Base-by-base conservation (phyloP, 2,113 vertebrate genomes). In the Saccopteryx leptura region DNA sequence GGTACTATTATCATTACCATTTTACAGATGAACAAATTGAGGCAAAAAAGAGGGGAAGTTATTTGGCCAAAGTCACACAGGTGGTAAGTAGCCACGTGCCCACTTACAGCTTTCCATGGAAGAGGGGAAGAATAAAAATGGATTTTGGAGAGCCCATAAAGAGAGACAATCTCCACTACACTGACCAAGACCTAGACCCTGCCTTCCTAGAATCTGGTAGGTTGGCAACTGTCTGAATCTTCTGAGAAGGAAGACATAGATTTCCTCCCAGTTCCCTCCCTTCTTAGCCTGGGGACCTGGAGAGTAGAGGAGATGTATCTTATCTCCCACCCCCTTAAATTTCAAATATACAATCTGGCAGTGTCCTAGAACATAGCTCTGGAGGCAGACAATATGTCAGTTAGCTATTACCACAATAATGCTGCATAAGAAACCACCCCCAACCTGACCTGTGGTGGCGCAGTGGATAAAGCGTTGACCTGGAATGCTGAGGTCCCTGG, bases 41-140 rank as follows among this genome's bases (percentile, higher is more conserved):
- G 71, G 63, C 68, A 54, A 56, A 65, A 65, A 72, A 90, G 33
- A 86, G 58, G 74, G 81, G 39, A 39, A n/a, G 65, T 75, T 85
- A 56, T 52, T 86, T 56, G 80, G n/a, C 54, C 72, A 71, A 95
- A 80, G 88, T 95, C 72, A 80, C 78, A 78, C 72, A 94, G 66
- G 56, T 88, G 65, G 26, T 92, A n/a, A n/a, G 28, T 63, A 69
- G 79, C 50, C 52, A 5, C 60, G 56, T 24, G 33, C 33, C 17
- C 12, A 46, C 50, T 82, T 85, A 31, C 5, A 81, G 56, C n/a
- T 80, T 90, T 92, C 54, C 52, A 12, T 5, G 26, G 78, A 81
- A 76, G 54, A 66, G 60, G 14, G 48, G 54, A 79, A 79, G 13
- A 68, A 56, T 60, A 79, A 19, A 69, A 24, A 5, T 61, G 46